phyloP scores from a whole-genome alignment of 92 coral and sea anemone species.

The Muricea muricata region DNA sequence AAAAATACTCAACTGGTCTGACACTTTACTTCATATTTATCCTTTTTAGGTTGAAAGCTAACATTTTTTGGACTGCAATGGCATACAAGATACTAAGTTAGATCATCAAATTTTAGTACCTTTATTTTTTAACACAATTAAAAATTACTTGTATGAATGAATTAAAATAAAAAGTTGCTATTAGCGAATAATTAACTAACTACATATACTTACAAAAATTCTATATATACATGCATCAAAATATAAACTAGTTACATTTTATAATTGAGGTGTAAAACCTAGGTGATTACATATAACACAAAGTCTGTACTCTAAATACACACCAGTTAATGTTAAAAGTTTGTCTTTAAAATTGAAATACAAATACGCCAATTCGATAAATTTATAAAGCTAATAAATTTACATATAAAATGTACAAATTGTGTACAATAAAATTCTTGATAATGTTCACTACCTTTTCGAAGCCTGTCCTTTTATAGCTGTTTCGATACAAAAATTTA shows the following conservation, averaged over 20 bases:
- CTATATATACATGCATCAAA: too few relatives aligned
- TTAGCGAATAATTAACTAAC: not conserved
- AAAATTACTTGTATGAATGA: not conserved
- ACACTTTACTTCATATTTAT: too few relatives aligned
- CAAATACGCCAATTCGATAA: not conserved
- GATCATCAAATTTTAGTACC: not conserved
- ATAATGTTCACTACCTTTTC: not conserved
- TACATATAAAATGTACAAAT: slow-evolving; percentile 1
- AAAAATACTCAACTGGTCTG: too few relatives aligned
- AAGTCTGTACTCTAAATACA: not conserved
- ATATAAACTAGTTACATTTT: not conserved
- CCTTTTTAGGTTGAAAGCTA: too few relatives aligned
- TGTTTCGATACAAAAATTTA: not conserved
- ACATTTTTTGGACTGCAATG: too few relatives aligned
- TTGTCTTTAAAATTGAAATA: not conserved
- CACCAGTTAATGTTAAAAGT: not conserved
- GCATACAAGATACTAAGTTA: not conserved
- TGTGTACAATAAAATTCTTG: not conserved
- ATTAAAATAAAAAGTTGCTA: not conserved
- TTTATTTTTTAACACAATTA: not conserved
- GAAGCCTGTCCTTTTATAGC: not conserved
- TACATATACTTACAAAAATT: not conserved
- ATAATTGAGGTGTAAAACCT: not conserved
- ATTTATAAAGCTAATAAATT: not conserved
- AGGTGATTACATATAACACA: not conserved